phyloP scores from a whole-genome alignment of 2,888 invertebrate genomes.

The Bellardia bayeri region DNA sequence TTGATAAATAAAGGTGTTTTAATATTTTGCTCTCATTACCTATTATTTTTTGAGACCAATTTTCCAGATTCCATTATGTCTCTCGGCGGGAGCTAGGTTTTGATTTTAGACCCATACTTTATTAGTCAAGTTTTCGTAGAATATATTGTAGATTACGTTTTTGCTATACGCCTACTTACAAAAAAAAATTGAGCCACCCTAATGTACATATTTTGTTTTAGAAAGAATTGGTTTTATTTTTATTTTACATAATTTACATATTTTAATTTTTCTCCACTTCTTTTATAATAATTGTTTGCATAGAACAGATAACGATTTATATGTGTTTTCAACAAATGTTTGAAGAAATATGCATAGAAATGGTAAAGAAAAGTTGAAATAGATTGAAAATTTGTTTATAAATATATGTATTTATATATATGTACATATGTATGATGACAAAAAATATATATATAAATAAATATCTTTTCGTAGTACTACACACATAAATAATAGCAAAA shows the following conservation, averaged over 20 bases:
- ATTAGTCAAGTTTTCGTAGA: no score
- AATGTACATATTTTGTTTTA: no score
- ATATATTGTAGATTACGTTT: no score
- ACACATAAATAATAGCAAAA: slow-evolving; percentile 56
- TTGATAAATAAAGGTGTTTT: no score
- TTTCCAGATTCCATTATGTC: no score
- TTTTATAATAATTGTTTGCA: slow-evolving; percentile 54
- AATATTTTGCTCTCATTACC: no score
- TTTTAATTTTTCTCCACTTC: background rate
- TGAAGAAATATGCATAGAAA: background rate
- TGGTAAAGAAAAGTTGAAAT: slow-evolving; percentile 5
- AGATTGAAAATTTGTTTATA: slow-evolving; percentile 20
- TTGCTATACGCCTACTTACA: no score
- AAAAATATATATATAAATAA: background rate
- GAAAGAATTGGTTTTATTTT: background rate
- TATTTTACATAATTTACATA: slow-evolving; percentile 59
- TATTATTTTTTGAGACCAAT: no score
- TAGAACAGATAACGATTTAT: slow-evolving; percentile 46
- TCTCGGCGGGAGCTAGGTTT: no score
- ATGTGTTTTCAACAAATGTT: background rate
- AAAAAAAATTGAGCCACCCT: no score
- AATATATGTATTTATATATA: background rate
- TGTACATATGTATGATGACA: background rate
- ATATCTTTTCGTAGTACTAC: slow-evolving; percentile 12
- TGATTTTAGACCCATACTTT: no score